Percentiles rank a stretch among this genome's conserved stretches.
Conservation (phyloP, 2,113 vertebrate species). For the Amphilophus citrinellus region DNA sequence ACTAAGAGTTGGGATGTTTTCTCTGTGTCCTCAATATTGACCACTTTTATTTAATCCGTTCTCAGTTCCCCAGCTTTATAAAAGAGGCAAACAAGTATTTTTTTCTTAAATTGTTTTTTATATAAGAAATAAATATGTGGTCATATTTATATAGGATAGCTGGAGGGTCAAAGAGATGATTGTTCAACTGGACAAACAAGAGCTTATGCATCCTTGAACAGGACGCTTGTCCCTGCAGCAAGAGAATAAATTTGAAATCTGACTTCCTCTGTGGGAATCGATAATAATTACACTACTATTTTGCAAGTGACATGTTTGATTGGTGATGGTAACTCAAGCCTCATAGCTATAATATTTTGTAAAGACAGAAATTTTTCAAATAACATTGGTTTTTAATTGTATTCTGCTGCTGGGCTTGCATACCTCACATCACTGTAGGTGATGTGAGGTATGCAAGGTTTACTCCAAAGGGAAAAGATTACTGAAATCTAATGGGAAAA, state of each 20-base stretch:
- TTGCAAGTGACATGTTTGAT: slow-evolving; percentile 34
- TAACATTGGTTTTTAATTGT: slow-evolving; percentile 19
- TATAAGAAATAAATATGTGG: neutral
- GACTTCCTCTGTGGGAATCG: slow-evolving; percentile 26
- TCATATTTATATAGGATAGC: neutral
- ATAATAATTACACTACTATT: slow-evolving; percentile 39
- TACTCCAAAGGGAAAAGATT: slow-evolving; percentile 42
- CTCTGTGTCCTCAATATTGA: neutral
- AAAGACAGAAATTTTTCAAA: slow-evolving; percentile 17
- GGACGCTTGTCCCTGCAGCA: neutral
- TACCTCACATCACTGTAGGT: neutral
- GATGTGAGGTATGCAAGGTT: neutral
- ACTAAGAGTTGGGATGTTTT: neutral
- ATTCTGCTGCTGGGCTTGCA: neutral
- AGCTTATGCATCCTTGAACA: slow-evolving; percentile 16
- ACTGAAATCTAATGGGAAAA: slow-evolving; percentile 55
- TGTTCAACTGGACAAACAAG: slow-evolving; percentile 19
- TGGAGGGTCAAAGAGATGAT: slow-evolving; percentile 19
- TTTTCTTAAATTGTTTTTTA: neutral
- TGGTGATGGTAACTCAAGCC: neutral
- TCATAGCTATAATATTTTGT: slow-evolving; percentile 13
- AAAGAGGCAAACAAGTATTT: neutral
- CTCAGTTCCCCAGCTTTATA: neutral
- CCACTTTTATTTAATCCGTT: slow-evolving; percentile 8
- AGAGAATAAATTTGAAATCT: slow-evolving; percentile 25